Percentiles rank a stretch among this genome's conserved stretches.
phyloP scores from a whole-genome alignment of 2,888 invertebrate species.

The Xylocampa areola region DNA sequence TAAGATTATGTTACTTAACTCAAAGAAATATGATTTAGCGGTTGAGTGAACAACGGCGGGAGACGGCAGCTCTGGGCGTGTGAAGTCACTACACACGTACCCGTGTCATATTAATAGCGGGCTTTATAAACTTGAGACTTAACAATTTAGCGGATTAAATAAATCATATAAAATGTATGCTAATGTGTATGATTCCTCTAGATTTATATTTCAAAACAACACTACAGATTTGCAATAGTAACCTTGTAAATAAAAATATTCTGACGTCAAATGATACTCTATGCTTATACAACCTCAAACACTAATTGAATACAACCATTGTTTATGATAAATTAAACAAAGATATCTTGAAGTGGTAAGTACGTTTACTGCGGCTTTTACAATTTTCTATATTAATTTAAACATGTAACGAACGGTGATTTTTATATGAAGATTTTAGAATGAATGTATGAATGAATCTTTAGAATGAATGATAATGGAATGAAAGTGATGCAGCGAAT shows the following conservation, averaged over 20 bases:
- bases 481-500: no score
- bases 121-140: no score
- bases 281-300: neutral
- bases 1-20: constrained; percentile 16
- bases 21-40: constrained; percentile 14
- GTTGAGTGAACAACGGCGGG: constrained; percentile 5
- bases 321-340: neutral
- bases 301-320: constrained; percentile 5
- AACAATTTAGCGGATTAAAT: neutral
- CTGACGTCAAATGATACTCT: constrained; percentile 8
- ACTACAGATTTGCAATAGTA: neutral
- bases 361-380: no score
- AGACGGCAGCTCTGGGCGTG: neutral
- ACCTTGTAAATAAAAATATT: neutral
- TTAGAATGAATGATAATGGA: no score
- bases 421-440: no score
- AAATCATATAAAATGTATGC: neutral
- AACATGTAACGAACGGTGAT: no score
- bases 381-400: no score
- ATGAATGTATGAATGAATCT: no score
- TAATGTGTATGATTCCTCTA: no score
- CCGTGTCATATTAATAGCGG: no score
- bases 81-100: neutral
- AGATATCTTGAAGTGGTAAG: no score
- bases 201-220: no score